Conservation (phyloP, 2,888 invertebrate genomes). For the Adela reaumurella region DNA sequence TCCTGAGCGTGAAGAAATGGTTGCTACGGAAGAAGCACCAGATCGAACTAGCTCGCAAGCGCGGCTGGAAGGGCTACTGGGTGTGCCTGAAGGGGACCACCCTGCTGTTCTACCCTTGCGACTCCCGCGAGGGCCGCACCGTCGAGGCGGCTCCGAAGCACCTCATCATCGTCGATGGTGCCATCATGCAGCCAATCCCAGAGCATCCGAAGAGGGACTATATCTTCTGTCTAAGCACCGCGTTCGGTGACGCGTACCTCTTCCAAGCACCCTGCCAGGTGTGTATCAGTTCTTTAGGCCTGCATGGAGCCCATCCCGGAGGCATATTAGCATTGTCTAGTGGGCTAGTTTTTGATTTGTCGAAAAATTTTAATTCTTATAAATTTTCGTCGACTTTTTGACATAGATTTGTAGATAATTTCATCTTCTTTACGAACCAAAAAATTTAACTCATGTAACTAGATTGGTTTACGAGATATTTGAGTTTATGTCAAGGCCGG, state of each 20-base stretch:
- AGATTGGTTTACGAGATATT: too few species aligned
- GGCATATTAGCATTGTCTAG: too few species aligned
- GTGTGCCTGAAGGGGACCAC: conserved; percentile 97
- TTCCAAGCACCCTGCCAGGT: conserved; percentile 89
- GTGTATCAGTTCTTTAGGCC: too few species aligned
- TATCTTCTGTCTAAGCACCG: conserved; percentile 97
- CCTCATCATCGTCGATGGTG: conserved; percentile 92
- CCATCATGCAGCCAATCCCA: conserved; percentile 98
- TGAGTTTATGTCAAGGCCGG: too few species aligned
- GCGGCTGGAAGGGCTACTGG: conserved; percentile 99
- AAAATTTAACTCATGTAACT: too few species aligned
- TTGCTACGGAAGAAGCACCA: conserved; percentile 93
- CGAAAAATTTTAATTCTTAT: too few species aligned
- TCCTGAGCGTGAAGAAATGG: conserved; percentile 98
- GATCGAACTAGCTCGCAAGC: conserved; percentile 91
- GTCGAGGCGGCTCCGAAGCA: conserved; percentile 93
- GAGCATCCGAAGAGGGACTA: conserved; percentile 97
- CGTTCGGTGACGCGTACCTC: conserved; percentile 95
- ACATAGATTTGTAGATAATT: too few species aligned
- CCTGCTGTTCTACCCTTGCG: conserved; percentile 92
- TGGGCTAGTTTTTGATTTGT: too few species aligned
- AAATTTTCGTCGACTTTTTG: too few species aligned
- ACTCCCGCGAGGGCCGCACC: conserved; percentile 84
- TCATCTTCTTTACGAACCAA: too few species aligned
- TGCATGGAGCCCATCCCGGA: too few species aligned